Base-by-base conservation (phyloP, 2,797 vertebrate genomes). In the Todus mexicanus region DNA sequence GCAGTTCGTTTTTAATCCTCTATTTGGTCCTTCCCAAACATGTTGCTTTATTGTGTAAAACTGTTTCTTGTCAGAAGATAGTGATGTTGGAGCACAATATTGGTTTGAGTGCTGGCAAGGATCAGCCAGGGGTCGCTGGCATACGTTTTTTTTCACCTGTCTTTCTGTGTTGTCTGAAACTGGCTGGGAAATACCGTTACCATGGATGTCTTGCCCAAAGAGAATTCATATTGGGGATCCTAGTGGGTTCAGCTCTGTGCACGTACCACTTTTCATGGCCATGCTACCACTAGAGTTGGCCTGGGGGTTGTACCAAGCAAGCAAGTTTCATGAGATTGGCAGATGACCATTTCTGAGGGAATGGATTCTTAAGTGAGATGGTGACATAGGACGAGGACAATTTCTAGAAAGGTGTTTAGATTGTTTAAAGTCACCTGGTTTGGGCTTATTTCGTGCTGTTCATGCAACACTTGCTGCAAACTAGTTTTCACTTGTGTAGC, bases 211-310 rank as follows among this genome's bases (percentile, higher is more conserved):
- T n/a, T 56, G 13, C 14, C 15, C 25, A 59, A 59, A 23, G 4
- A 1, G 2, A 54, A 43, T 12, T 57, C 5, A 16, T 21, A 5
- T 0, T 25, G 10, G 17, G 21, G 17, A 27, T 22, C 4, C 60
- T 35, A 9, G 12, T 5, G 15, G 27, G 21, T 50, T 85, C 40
- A 47, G 8, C 22, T 72, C 33, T 40, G 12, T 26, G 33, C 5
- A 15, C 1, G 4, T 42, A 21, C 5, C 9, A 5, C 12, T 50
- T 47, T 15, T 89, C 12, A 12, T 11, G 26, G 61, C 53, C 5
- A 2, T 26, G 15, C 12, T 50, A n/a, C 7, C 10, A 12, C 40
- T 33, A 2, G 10, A 61, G 73, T 20, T 18, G 9, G 15, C 9
- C 23, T 59, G 31, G 40, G 35, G 27, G 15, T 7, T 68, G 20